These are phyloP conservation scores for Cathartes aura DNA, from an alignment of 2,113 vertebrate species.

Conservation along the genomic window DNA sequence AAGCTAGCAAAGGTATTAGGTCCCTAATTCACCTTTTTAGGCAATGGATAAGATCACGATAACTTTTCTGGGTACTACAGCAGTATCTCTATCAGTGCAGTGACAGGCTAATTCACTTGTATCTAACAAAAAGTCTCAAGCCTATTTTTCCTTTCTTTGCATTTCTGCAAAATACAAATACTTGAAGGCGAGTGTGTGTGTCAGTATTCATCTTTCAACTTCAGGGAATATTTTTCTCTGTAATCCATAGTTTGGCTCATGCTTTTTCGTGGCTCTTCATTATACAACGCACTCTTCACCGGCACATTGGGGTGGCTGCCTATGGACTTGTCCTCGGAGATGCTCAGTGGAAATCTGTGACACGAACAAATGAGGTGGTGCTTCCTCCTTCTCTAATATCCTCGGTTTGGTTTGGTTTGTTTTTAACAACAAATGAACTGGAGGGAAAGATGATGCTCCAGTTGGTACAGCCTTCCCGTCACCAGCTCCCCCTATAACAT, in stretches of 20 bases:
- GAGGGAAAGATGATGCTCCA: background rate
- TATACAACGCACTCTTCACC: fast-evolving
- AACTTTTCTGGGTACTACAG: background rate
- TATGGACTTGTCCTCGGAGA: fast-evolving
- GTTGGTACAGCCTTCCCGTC: background rate
- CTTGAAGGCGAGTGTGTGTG: background rate
- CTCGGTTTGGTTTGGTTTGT: background rate
- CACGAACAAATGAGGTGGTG: background rate
- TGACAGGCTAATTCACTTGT: background rate
- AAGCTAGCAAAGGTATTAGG: background rate
- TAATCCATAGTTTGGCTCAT: background rate
- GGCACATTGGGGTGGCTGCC: fast-evolving
- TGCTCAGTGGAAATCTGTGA: background rate
- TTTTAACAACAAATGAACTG: background rate
- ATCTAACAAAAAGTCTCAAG: background rate
- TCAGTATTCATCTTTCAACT: background rate
- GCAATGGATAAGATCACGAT: background rate
- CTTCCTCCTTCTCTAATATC: background rate
- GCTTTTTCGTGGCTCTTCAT: background rate
- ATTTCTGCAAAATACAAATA: background rate
- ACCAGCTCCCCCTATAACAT: background rate
- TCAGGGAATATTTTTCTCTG: fast-evolving
- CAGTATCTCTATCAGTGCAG: too few relatives aligned
- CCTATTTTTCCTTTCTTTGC: background rate
- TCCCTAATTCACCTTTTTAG: background rate